These are phyloP conservation scores for Oxyteleia sp. DNA, from an alignment of 2,888 invertebrate species.

Conservation along the genomic window DNA sequence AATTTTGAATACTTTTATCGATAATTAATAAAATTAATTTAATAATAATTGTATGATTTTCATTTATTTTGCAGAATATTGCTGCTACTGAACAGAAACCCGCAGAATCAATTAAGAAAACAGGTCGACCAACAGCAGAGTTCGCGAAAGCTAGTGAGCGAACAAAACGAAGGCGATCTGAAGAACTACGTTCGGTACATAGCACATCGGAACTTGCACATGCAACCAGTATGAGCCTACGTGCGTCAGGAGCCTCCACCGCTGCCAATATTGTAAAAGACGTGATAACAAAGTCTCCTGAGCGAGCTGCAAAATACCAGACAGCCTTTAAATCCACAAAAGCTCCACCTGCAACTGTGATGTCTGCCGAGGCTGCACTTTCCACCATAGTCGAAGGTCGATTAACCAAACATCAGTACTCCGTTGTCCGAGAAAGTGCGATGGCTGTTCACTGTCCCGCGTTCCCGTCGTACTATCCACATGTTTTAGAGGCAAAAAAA, in stretches of 20 bases:
- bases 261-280: conserved; percentile 25
- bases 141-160: conserved; percentile 18
- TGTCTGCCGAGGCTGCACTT: conserved; percentile 20
- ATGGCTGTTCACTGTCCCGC: too few species aligned
- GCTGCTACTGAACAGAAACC: conserved; percentile 14
- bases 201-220: conserved; percentile 16
- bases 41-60: conserved; percentile 4
- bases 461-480: conserved; percentile 10
- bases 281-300: conserved; percentile 17
- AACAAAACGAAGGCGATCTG: conserved; percentile 26
- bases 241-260: conserved; percentile 9
- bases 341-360: conserved; percentile 1
- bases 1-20: conserved; percentile 4
- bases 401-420: conserved; percentile 20
- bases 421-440: background rate
- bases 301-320: conserved; percentile 17
- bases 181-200: conserved; percentile 22
- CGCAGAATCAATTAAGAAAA: conserved; percentile 16
- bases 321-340: conserved; percentile 8
- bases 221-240: conserved; percentile 13
- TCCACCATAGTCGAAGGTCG: conserved; percentile 5
- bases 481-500: conserved; percentile 27
- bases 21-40: conserved; percentile 7
- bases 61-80: conserved; percentile 8
- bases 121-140: conserved; percentile 24